Conservation (phyloP, 2,888 invertebrate species). For the Mactromeris polynyma region DNA sequence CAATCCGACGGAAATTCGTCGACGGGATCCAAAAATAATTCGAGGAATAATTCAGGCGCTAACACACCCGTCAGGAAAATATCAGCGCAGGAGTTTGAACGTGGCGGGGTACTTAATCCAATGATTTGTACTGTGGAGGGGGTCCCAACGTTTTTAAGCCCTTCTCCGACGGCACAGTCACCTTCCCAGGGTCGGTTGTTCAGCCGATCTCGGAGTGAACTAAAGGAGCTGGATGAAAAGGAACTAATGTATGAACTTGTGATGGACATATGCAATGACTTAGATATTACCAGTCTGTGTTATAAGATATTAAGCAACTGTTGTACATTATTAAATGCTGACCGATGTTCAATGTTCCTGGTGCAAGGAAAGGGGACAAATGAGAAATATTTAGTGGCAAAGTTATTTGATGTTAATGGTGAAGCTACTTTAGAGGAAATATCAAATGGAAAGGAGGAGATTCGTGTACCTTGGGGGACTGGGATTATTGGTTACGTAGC, state of each 20-base stretch:
- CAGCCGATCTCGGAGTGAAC: conserved; percentile 89
- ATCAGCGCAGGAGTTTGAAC: conserved; percentile 98
- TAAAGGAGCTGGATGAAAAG: conserved; percentile 85
- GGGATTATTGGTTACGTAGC: conserved; percentile 86
- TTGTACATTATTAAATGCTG: conserved; percentile 85
- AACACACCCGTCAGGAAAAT: conserved; percentile 97
- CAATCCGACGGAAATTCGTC: conserved; percentile 79
- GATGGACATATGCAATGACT: conserved; percentile 86
- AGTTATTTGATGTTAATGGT: conserved; percentile 86
- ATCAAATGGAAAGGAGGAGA: conserved; percentile 96
- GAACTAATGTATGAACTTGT: conserved; percentile 87
- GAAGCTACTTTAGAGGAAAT: conserved; percentile 91
- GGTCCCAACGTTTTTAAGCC: conserved; percentile 94
- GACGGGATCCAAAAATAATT: conserved; percentile 77
- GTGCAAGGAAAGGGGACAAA: conserved; percentile 87
- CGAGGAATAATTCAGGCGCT: conserved; percentile 91
- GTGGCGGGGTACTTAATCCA: conserved; percentile 95
- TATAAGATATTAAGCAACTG: conserved; percentile 87
- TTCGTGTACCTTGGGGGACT: conserved; percentile 87
- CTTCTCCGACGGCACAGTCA: conserved; percentile 80
- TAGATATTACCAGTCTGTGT: conserved; percentile 86
- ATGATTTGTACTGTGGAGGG: conserved; percentile 96
- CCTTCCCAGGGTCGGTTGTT: conserved; percentile 88
- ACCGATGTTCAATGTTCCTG: conserved; percentile 86
- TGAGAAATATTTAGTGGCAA: conserved; percentile 89